Conservation (phyloP, 2,113 vertebrate genomes). For the Lagopus leucura region DNA sequence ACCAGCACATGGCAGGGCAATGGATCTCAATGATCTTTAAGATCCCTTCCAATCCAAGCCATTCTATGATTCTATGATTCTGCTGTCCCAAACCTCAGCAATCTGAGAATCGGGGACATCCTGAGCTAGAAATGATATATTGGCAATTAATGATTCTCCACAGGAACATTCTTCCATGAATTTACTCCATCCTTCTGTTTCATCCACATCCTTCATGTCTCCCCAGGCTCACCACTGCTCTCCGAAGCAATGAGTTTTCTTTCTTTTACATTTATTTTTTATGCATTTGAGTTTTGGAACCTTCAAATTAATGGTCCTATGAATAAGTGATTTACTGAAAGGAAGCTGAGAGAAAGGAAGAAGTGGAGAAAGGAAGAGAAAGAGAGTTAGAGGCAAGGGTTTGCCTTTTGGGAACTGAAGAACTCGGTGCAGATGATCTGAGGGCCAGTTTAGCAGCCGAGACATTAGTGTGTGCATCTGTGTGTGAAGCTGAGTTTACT, state of each 20-base stretch:
- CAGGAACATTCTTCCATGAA: neutral
- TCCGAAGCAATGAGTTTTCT: neutral
- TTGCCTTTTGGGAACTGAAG: neutral
- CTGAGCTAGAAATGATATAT: neutral
- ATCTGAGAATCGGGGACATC: neutral
- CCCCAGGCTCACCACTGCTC: neutral
- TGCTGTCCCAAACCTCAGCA: neutral
- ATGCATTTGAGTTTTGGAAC: neutral
- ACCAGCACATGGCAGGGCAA: too few relatives aligned
- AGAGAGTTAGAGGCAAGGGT: neutral
- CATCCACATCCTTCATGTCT: neutral
- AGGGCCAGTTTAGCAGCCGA: neutral
- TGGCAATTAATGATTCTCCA: neutral
- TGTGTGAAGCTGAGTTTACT: slow-evolving; percentile 26
- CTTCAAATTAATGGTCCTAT: slow-evolving; percentile 30
- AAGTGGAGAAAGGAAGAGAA: neutral
- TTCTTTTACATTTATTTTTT: neutral
- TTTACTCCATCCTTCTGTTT: slow-evolving; percentile 29
- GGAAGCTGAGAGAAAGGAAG: neutral
- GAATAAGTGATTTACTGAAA: neutral
- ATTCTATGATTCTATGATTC: too few relatives aligned
- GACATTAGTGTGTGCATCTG: neutral
- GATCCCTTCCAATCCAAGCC: too few relatives aligned
- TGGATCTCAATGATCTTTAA: too few relatives aligned
- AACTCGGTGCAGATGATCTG: slow-evolving; percentile 2